Base-by-base conservation (phyloP, 2,797 vertebrate genomes). In the Lateolabrax maculatus region DNA sequence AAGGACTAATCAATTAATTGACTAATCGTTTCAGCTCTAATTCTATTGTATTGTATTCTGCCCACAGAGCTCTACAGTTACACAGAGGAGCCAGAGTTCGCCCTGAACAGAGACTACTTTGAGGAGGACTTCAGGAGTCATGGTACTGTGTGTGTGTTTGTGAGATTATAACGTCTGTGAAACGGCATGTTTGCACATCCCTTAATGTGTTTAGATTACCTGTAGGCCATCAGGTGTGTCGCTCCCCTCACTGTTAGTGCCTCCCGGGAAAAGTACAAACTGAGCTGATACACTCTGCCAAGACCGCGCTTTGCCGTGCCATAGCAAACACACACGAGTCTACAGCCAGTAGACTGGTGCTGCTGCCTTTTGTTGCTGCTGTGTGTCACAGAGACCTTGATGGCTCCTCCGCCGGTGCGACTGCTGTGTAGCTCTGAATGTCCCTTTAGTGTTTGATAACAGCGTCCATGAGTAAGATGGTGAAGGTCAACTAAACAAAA, bases 41-140 rank as follows among this genome's bases (percentile, higher is more conserved):
- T 51, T 44, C 15, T 46, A 0, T 37, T 52, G 44, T 0, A 5
- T 16, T 53, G 6, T 80, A 0, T 51, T 71, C 15, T 79, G 61
- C 90, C 71, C 68, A 72, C 94, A 99, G 98, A 99, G 93, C 93
- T 99, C 43, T 99, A 97, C 93, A 99, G 98, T 91, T 99, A 99
- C 96, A 99, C 98, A 0, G 98, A 99, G 88, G 97, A 97, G 85
- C 96, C 95, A 0, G 98, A 99, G 91, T 98, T 99, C 62, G 92
- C 94, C 80, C 90, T 95, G 67, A 99, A 99, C 94, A 94, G 95
- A 87, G 96, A 96, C 79, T 99, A 96, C 93, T 99, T 99, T 77
- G 97, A 99, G 79, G 98, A 99, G 89, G 98, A 98, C 92, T 98
- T 99, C 89, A 96, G 84, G 41, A 91, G 87, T 44, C 97, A 99